These are phyloP conservation scores for Tetramorium alpestre DNA, from an alignment of 1,140 invertebrate species.

Conservation along the genomic window DNA sequence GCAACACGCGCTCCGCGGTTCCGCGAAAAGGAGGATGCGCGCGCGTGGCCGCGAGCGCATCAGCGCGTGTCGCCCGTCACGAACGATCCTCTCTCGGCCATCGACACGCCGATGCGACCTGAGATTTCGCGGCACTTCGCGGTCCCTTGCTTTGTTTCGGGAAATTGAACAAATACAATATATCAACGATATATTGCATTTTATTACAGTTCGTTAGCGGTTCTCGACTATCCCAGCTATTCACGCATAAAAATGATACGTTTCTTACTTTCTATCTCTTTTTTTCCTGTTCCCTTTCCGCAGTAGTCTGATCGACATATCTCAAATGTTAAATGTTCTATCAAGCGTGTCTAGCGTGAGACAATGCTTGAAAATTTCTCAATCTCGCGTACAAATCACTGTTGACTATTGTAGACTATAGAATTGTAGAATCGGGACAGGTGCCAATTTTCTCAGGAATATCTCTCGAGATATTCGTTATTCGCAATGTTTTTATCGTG, in stretches of 20 bases:
- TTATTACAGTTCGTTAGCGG: not conserved
- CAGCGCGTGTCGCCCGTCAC: constrained; percentile 42
- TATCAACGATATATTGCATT: not conserved
- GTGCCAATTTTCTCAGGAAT: constrained; percentile 11
- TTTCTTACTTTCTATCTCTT: not conserved
- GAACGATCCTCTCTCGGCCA: constrained; percentile 29
- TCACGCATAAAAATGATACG: not conserved
- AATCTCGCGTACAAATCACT: not conserved
- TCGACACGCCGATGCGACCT: constrained; percentile 2
- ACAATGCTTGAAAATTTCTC: not conserved
- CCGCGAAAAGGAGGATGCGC: not conserved
- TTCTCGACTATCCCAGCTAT: not conserved
- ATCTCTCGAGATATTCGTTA: constrained; percentile 13
- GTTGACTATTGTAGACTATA: constrained; percentile 5
- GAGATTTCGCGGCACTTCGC: not conserved
- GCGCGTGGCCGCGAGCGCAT: not conserved
- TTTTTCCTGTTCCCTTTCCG: not conserved
- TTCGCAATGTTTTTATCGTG: constrained; percentile 41
- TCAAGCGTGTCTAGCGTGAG: not conserved
- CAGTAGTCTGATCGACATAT: not conserved
- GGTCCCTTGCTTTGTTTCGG: too few relatives aligned
- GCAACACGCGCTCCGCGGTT: constrained; percentile 29
- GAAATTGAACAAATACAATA: not conserved
- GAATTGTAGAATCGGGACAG: not conserved
- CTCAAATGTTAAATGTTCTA: not conserved